Evolutionary conservation across 2,888 invertebrate genomes (phyloP).

Genomic region (Chrysolina oricalcia): DNA sequence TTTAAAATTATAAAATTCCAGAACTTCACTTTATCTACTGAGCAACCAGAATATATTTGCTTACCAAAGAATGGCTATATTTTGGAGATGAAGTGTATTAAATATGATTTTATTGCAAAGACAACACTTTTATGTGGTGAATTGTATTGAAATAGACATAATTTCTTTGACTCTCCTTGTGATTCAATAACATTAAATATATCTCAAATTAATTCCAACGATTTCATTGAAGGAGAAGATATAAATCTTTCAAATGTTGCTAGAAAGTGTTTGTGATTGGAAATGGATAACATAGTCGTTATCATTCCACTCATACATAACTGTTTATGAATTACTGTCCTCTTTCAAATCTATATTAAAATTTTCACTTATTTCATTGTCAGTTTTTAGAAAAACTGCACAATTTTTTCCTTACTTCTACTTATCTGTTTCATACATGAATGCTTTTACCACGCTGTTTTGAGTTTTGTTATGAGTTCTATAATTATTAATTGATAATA

Average conservation of each 20-base stretch:
- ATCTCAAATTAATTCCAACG: background rate
- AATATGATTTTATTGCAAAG: too few species aligned
- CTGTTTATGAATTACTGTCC: conserved; percentile 8
- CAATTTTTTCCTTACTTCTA: background rate
- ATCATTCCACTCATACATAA: background rate
- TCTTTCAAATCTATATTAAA: background rate
- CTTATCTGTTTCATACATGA: background rate
- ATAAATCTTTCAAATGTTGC: background rate
- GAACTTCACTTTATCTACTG: too few species aligned
- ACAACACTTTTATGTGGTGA: too few species aligned
- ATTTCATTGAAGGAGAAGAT: conserved; percentile 16
- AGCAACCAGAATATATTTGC: too few species aligned
- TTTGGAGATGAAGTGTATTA: too few species aligned
- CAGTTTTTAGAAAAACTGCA: too few species aligned
- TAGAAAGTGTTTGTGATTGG: conserved; percentile 3
- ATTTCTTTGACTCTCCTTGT: background rate
- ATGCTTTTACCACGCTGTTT: background rate
- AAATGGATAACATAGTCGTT: background rate
- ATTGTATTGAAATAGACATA: too few species aligned
- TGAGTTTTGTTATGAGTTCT: background rate
- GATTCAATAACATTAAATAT: conserved; percentile 8
- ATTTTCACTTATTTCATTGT: too few species aligned
- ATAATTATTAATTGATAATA: too few species aligned
- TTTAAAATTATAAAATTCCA: too few species aligned
- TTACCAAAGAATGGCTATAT: too few species aligned